Evolutionary conservation across 2,888 invertebrate species (phyloP), one percentile per base, ranked within the genome.

Genomic region (Nineta flava): DNA sequence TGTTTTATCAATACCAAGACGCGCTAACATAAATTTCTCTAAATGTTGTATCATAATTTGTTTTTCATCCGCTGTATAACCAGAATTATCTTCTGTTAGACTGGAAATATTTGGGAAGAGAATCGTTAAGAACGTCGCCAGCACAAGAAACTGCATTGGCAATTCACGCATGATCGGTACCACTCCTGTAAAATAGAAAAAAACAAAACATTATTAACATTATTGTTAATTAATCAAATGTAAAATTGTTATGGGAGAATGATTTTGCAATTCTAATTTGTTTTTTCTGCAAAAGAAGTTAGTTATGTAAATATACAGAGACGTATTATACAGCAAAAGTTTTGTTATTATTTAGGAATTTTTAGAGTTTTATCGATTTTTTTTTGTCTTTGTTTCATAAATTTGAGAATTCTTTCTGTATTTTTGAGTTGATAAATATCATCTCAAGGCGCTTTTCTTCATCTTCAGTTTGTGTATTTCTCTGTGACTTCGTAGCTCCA

Each of bases 21-120:
- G 63, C 60, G 78, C 70, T 63, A 86, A 69, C 19, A 81, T 66
- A 55, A 69, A 74, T 48, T 71, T 64, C 63, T 81, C 79, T 48
- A 78, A 67, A 52, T 70, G 67, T 51, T 67, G 66, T 46, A 74
- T 61, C 50, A 66, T 59, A 55, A 63, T 51, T 53, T 42, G 48
- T 47, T 51, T 48, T 53, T 52, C 48, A 47, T 43, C 46, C 50
- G 49, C 50, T 49, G 50, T 48, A 40, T 64, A 65, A 54, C 65
- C 63, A 45, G 69, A 60, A 48, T 60, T 58, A 55, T 60, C 52
- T 53, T 40, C 49, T 4, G 15, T n/a, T 38, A 38, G 38, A 38
- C 38, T 44, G 19, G 15, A 9, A 44, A 48, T 49, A 17, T 19
- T 26, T 16, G 48, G 26, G 41, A 16, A 10, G 21, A 19, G 40